Conservation (phyloP, 2,888 invertebrate species). For the Xiphydria camelus region DNA sequence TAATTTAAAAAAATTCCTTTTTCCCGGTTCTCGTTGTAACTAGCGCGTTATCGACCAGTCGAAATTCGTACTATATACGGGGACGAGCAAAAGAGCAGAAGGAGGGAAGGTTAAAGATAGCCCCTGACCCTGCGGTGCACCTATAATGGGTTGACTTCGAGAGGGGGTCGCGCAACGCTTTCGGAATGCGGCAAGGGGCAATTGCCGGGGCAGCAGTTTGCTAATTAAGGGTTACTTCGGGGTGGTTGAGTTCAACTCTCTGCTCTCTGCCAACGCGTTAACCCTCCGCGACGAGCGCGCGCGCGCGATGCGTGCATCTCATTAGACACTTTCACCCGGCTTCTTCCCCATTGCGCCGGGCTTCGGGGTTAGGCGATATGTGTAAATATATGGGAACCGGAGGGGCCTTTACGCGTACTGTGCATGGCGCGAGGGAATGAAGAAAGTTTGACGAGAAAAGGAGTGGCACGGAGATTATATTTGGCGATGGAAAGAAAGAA, state of each 20-base stretch:
- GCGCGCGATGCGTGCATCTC: constrained; percentile 34
- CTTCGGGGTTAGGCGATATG: too few relatives aligned
- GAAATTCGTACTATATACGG: constrained; percentile 12
- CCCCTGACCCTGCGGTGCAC: constrained; percentile 10
- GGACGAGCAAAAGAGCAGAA: constrained; percentile 10
- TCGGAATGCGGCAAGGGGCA: constrained; percentile 38
- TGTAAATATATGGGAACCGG: too few relatives aligned
- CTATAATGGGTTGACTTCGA: constrained; percentile 7
- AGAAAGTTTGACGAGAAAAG: too few relatives aligned
- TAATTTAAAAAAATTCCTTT: too few relatives aligned
- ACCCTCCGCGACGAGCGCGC: constrained; percentile 5
- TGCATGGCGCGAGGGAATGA: too few relatives aligned
- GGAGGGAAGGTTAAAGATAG: constrained; percentile 17
- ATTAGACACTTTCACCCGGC: too few relatives aligned
- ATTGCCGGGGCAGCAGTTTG: constrained; percentile 42
- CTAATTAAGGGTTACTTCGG: constrained; percentile 47
- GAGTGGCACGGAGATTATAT: too few relatives aligned
- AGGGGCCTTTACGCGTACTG: too few relatives aligned
- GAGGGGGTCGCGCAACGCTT: constrained; percentile 22
- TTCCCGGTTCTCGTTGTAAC: too few relatives aligned
- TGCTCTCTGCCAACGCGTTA: constrained; percentile 7
- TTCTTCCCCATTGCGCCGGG: too few relatives aligned
- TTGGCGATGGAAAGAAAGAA: too few relatives aligned
- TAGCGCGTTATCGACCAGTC: constrained; percentile 5
- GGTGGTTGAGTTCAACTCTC: constrained; percentile 7